Percentiles rank a stretch among this genome's conserved stretches.
phyloP scores from a whole-genome alignment of 35 echinoderm and acorn worm genomes.

The Anneissia japonica region DNA sequence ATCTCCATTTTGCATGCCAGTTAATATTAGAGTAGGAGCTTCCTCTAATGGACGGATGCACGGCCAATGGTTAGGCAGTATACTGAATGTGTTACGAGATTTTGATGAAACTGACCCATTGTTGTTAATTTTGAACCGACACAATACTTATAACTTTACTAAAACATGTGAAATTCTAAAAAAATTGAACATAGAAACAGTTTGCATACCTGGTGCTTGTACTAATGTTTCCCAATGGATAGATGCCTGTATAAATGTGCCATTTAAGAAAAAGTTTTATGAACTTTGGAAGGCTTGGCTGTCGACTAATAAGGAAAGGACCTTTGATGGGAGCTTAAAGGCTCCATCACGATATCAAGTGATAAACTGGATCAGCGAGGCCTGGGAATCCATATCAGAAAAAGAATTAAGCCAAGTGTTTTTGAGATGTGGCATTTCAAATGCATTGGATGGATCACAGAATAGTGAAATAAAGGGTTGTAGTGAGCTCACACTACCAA shows the following conservation, averaged over 20 bases:
- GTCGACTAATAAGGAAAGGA: background rate
- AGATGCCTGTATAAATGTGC: background rate
- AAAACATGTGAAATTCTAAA: background rate
- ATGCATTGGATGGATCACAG: background rate
- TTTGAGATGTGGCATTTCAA: background rate
- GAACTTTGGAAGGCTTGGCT: background rate
- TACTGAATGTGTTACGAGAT: background rate
- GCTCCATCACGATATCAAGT: background rate
- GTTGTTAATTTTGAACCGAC: background rate
- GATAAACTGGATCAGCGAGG: background rate
- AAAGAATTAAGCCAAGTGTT: background rate
- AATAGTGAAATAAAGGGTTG: background rate
- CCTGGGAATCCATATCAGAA: background rate
- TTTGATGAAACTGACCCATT: background rate
- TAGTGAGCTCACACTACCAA: background rate
- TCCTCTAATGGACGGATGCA: background rate
- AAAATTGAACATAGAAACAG: background rate
- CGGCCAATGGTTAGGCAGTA: background rate
- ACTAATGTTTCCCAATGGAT: background rate
- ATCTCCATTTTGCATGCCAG: background rate
- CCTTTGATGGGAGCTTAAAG: background rate
- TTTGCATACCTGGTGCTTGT: background rate
- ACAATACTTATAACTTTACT: background rate
- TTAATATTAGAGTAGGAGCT: background rate
- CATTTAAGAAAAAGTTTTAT: background rate